phyloP scores from a whole-genome alignment of 1,140 invertebrate species.

The Mercenaria mercenaria region DNA sequence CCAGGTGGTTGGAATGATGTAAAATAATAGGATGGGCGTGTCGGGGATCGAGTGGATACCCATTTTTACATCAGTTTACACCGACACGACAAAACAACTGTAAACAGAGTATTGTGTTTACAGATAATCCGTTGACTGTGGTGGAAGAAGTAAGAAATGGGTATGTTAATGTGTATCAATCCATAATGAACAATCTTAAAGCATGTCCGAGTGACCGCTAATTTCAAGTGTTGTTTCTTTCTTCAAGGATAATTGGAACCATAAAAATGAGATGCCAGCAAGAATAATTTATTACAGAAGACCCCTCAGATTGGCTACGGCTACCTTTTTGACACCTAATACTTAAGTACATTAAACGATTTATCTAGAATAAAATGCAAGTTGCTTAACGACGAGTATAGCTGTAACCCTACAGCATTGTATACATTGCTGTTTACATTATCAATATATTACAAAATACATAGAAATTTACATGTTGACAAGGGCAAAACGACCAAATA shows the following conservation, averaged over 20 bases:
- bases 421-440: no score
- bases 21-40: constrained; percentile 50
- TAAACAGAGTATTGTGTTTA: constrained; percentile 44
- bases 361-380: no score
- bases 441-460: no score
- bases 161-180: constrained; percentile 46
- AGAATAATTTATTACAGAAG: background rate
- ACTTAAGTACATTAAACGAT: no score
- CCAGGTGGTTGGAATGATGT: constrained; percentile 46
- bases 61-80: constrained; percentile 62
- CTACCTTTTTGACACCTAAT: no score
- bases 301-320: no score
- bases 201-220: background rate
- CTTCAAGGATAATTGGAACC: background rate
- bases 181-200: background rate
- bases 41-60: constrained; percentile 27
- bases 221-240: background rate
- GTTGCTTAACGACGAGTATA: no score
- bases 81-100: constrained; percentile 36
- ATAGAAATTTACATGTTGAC: no score
- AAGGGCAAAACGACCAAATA: no score
- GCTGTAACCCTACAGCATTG: no score
- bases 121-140: background rate
- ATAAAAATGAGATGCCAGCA: constrained; percentile 7
- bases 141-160: constrained; percentile 37